Evolutionary conservation across 2,888 invertebrate species (phyloP), one percentile per base, ranked within the genome.

Genomic region (Ischnus inquisitorius): DNA sequence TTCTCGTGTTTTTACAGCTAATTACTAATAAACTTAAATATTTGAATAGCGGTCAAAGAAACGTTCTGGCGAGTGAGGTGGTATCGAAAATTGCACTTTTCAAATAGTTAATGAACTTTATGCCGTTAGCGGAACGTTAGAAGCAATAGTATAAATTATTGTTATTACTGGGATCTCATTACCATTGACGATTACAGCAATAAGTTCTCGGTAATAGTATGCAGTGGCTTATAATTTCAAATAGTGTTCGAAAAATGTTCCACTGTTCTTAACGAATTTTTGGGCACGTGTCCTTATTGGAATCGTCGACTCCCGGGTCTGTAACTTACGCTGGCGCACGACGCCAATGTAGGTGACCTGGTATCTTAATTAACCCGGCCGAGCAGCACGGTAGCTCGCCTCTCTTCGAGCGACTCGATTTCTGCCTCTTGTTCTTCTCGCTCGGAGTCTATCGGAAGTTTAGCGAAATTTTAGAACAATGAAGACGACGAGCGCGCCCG

Each of bases 311-410:
- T 51, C n/a, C 34, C 65, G 34, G 34, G n/a, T 68, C 57, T 3
- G 57, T 57, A 57, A 22, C 22, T 25, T 57, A 57, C 57, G 68
- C 51, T 10, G 57, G 28, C 48, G 81, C 83, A 79, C 87, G 81
- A 87, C 88, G 88, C 89, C 90, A 87, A 91, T 91, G 90, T 91
- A 90, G 91, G 91, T 92, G 91, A 92, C 91, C 91, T 89, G 89
- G 89, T 91, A 90, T 91, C 90, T 91, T 91, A 90, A 92, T 92
- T 91, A 91, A 90, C 89, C 88, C 89, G 88, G 87, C 85, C 85
- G 76, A 65, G 86, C 76, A 82, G 84, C 80, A 83, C 79, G 65
- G 71, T 60, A 34, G 69, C 64, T 83, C 79, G 51, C 64, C 75
- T 71, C 65, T 82, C 51, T 6, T 34, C 16, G 62, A 46, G 65